A percentile compares a stretch with the other conserved stretches of the same genome.
Evolutionary conservation across 1,140 invertebrate species (phyloP).

Genomic region (Trachymyrmex septentrionalis): DNA sequence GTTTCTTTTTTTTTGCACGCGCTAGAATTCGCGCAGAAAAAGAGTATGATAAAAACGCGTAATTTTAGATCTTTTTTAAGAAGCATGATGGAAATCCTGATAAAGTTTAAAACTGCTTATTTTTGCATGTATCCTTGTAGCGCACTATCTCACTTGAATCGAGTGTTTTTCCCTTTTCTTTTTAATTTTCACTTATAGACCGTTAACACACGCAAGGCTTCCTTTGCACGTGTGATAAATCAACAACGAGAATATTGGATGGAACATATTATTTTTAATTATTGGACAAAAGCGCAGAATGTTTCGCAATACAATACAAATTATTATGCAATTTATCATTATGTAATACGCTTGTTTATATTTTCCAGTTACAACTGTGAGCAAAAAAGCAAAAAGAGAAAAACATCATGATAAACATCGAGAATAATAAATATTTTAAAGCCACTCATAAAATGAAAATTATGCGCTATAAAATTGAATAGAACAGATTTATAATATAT

Average conservation of each 20-base stretch:
- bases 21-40: background rate
- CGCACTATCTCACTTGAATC: background rate
- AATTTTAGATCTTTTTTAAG: background rate
- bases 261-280: constrained; percentile 23
- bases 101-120: constrained; percentile 34
- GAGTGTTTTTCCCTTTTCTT: background rate
- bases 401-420: background rate
- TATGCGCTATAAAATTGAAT: background rate
- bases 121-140: background rate
- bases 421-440: constrained; percentile 3
- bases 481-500: background rate
- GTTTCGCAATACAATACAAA: background rate
- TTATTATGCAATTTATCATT: constrained; percentile 27
- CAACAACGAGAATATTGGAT: constrained; percentile 1
- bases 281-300: background rate
- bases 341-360: background rate
- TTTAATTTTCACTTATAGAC: background rate
- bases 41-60: background rate
- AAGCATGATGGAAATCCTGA: constrained; percentile 51
- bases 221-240: background rate
- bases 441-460: background rate
- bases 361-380: constrained; percentile 2
- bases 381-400: background rate
- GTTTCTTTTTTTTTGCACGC: background rate
- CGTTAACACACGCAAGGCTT: background rate